Evolutionary conservation across 92 coral and sea anemone genomes (phyloP).

Genomic region (Palythoa grandiflora): DNA sequence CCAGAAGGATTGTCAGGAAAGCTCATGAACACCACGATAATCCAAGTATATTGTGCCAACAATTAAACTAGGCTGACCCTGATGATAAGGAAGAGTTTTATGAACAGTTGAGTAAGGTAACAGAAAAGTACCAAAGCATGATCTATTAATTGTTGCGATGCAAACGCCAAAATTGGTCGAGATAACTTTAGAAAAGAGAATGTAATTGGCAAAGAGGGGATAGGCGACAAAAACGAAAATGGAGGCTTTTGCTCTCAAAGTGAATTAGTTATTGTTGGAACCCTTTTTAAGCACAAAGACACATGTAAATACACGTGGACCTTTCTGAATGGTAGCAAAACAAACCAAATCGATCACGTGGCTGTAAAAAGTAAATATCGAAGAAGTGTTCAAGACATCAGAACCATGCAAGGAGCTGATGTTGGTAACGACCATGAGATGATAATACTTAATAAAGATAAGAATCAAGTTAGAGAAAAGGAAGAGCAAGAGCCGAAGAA

Average conservation of each 20-base stretch:
- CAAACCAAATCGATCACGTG: too few relatives aligned
- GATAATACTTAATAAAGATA: too few relatives aligned
- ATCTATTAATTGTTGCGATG: neutral
- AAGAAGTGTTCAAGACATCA: too few relatives aligned
- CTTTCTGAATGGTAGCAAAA: too few relatives aligned
- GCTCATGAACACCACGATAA: neutral
- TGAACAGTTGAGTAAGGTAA: neutral
- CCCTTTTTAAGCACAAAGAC: too few relatives aligned
- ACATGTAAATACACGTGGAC: too few relatives aligned
- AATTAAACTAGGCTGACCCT: neutral
- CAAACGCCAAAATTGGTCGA: slow-evolving; percentile 5
- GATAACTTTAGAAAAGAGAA: neutral
- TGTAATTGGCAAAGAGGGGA: neutral
- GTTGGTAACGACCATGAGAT: too few relatives aligned
- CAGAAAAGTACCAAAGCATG: neutral
- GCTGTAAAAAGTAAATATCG: too few relatives aligned
- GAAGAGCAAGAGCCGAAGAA: too few relatives aligned
- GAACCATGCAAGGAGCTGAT: too few relatives aligned
- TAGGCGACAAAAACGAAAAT: slow-evolving; percentile 15
- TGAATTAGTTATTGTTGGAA: neutral
- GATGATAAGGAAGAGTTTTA: neutral
- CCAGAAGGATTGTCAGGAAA: neutral
- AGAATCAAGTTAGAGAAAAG: too few relatives aligned
- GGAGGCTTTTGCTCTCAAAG: slow-evolving; percentile 15
- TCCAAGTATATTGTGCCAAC: slow-evolving; percentile 8